Evolutionary conservation across 2,797 vertebrate genomes (phyloP).

Genomic region (Meriones psammophilus): DNA sequence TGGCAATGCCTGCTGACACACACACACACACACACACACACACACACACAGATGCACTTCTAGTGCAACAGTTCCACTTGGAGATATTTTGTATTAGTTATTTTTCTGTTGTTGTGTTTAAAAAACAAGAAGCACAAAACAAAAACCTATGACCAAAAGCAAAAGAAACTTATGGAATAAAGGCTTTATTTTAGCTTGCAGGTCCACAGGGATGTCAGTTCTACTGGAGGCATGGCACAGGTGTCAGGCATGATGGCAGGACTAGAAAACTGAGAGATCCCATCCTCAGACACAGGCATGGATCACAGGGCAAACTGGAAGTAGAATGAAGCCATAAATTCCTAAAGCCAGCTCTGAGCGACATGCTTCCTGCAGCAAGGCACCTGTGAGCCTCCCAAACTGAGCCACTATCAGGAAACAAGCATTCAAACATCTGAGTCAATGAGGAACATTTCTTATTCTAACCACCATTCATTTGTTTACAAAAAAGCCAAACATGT

Average conservation of each 20-base stretch:
- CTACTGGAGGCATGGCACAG: not conserved
- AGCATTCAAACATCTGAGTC: not conserved
- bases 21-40: not conserved
- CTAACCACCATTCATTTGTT: not conserved
- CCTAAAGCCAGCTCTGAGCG: not conserved
- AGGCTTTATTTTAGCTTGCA: not conserved
- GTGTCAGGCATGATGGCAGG: not conserved
- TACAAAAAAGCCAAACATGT: conserved; percentile 15
- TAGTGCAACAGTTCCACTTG: not conserved
- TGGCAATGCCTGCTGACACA: not conserved
- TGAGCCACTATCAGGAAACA: not conserved
- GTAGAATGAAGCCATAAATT: not conserved
- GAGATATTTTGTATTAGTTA: conserved; percentile 6
- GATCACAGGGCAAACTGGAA: not conserved
- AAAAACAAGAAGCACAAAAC: not conserved
- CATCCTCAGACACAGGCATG: too few relatives aligned
- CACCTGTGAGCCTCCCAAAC: not conserved
- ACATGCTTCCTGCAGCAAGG: not conserved
- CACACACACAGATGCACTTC: not conserved
- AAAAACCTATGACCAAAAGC: not conserved
- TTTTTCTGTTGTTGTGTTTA: not conserved
- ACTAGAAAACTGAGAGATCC: not conserved
- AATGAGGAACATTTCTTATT: too few relatives aligned
- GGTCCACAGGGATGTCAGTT: not conserved
- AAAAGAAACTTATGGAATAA: not conserved